Conservation (phyloP, 1,140 invertebrate species). For the Uloborus diversus region DNA sequence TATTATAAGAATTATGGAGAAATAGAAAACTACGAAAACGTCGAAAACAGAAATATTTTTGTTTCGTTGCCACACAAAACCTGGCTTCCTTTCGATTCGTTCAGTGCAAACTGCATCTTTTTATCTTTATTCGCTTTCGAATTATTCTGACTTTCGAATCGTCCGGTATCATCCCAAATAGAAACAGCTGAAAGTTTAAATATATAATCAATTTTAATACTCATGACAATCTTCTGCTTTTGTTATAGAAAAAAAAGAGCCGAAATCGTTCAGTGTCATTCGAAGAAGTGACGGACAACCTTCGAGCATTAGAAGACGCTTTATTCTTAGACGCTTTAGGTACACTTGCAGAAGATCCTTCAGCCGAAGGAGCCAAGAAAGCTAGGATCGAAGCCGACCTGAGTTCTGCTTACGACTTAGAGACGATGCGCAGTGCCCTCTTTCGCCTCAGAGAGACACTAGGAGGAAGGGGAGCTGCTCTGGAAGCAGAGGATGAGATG, state of each 20-base stretch:
- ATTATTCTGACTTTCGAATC: too few species aligned
- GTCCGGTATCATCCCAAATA: too few species aligned
- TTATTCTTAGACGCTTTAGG: constrained; percentile 25
- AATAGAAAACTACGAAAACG: too few species aligned
- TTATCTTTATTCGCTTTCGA: too few species aligned
- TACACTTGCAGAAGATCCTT: constrained; percentile 17
- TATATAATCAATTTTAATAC: too few species aligned
- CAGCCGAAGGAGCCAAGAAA: constrained; percentile 1
- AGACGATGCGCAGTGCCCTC: constrained; percentile 52
- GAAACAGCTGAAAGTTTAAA: too few species aligned
- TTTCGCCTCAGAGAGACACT: constrained; percentile 38
- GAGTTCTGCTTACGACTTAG: constrained; percentile 53
- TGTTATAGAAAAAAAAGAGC: neutral
- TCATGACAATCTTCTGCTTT: too few species aligned
- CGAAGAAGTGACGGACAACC: constrained; percentile 10
- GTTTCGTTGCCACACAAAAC: too few species aligned
- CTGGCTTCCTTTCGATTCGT: too few species aligned
- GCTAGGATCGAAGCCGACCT: constrained; percentile 30
- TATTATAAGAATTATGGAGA: too few species aligned
- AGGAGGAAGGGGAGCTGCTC: constrained; percentile 11
- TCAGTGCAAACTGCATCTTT: too few species aligned
- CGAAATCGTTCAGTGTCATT: neutral
- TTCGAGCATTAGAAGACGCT: constrained; percentile 19
- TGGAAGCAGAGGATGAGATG: neutral
- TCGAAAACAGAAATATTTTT: too few species aligned